Evolutionary conservation across 2,797 vertebrate genomes (phyloP).

Genomic region (Hafferia zeledoni): DNA sequence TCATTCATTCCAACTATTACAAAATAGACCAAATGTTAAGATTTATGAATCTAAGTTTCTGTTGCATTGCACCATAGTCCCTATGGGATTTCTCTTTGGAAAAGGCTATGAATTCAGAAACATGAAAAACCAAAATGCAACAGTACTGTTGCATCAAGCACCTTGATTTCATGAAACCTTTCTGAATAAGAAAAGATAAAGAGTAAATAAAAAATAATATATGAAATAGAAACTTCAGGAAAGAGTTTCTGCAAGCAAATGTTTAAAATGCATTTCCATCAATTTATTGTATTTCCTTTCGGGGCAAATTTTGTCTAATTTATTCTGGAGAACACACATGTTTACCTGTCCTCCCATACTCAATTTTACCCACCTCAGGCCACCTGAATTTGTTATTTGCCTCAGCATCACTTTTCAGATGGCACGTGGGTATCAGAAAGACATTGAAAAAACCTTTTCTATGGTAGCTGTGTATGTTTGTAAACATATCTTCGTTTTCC

Average conservation of each 20-base stretch:
- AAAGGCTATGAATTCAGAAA: background rate
- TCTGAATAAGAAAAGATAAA: background rate
- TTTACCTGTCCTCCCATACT: background rate
- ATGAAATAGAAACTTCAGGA: background rate
- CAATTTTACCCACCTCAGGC: background rate
- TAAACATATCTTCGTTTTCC: background rate
- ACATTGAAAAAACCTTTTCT: background rate
- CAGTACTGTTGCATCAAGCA: background rate
- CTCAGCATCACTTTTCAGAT: background rate
- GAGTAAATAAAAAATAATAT: background rate
- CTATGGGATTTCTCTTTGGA: background rate
- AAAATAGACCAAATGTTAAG: background rate
- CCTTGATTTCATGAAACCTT: background rate
- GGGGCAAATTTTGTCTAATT: background rate
- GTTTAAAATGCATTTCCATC: background rate
- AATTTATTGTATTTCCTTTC: background rate
- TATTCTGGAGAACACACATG: background rate
- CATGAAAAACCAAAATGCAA: background rate
- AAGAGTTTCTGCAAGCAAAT: background rate
- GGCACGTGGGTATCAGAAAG: background rate
- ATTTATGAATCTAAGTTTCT: background rate
- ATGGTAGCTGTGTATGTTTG: background rate
- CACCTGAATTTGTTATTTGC: background rate
- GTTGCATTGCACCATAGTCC: accelerated
- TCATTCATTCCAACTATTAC: background rate